Evolutionary conservation across 2,113 vertebrate genomes (phyloP).

Genomic region (Thermophis baileyi): DNA sequence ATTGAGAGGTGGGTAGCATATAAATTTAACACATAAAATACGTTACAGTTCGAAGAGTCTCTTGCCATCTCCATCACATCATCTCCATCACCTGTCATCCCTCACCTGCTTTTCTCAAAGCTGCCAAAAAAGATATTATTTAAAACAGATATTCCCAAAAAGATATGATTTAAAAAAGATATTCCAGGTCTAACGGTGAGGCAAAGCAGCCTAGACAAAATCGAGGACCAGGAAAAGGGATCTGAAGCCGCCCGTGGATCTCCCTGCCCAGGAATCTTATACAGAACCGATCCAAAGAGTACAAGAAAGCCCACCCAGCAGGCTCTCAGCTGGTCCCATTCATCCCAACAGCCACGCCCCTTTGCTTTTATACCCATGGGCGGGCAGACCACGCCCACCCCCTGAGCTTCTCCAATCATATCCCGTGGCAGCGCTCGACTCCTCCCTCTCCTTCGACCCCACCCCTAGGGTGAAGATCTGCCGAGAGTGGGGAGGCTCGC

Average conservation of each 20-base stretch:
- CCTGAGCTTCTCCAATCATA: background rate
- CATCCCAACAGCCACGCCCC: background rate
- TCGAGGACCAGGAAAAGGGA: background rate
- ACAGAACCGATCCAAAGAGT: background rate
- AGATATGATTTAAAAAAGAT: background rate
- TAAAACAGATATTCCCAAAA: no score
- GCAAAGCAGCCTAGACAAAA: background rate
- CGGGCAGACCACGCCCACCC: background rate
- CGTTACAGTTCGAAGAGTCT: background rate
- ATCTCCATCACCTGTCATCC: background rate
- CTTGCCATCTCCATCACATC: background rate
- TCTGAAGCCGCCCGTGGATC: background rate
- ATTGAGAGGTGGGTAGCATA: background rate
- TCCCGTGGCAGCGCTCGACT: rapidly evolving
- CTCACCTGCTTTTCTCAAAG: background rate
- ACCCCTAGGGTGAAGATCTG: conserved; percentile 39
- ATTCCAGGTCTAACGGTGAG: background rate
- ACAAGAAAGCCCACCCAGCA: background rate
- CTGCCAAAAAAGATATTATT: background rate
- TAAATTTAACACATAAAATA: background rate
- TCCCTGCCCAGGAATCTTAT: background rate
- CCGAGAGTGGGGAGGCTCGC: background rate
- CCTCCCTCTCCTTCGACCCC: background rate
- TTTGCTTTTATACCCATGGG: background rate
- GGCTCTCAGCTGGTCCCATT: background rate